Evolutionary conservation across 1,140 invertebrate species (phyloP).

Genomic region (Chymomyza costata): DNA sequence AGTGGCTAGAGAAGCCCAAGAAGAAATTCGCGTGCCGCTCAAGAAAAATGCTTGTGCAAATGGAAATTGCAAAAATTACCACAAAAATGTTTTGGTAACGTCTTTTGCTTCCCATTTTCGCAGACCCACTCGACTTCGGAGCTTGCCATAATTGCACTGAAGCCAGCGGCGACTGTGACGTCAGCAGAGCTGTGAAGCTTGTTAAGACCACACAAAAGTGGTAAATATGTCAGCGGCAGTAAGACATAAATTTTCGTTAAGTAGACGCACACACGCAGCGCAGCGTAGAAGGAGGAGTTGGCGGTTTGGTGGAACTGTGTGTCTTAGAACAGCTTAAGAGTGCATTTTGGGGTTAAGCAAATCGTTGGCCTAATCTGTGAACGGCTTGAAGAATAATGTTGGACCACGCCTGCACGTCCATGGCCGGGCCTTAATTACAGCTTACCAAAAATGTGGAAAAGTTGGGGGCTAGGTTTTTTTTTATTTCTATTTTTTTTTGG

Average conservation of each 20-base stretch:
- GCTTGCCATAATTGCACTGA: conserved; percentile 32
- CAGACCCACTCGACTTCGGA: too few relatives aligned
- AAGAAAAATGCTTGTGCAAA: too few relatives aligned
- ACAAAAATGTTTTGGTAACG: conserved; percentile 7
- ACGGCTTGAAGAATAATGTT: conserved; percentile 69
- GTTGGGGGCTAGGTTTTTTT: conserved; percentile 33
- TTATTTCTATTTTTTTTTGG: conserved; percentile 10
- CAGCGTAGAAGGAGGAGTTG: neutral
- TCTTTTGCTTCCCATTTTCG: conserved; percentile 10
- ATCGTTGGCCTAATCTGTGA: conserved; percentile 65
- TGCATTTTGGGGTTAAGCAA: conserved; percentile 8
- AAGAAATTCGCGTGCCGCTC: too few relatives aligned
- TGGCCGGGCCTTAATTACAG: conserved; percentile 63
- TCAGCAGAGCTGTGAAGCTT: neutral
- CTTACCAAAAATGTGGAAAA: conserved; percentile 33
- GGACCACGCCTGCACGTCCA: conserved; percentile 48
- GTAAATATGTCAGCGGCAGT: conserved; percentile 71
- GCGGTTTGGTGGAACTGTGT: neutral
- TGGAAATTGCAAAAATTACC: too few relatives aligned
- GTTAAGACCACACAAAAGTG: conserved; percentile 47
- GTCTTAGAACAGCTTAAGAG: conserved; percentile 10
- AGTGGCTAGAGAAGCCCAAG: too few relatives aligned
- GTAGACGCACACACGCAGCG: conserved; percentile 67
- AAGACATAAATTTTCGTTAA: conserved; percentile 67
- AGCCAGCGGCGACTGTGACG: too few relatives aligned